phyloP scores from a whole-genome alignment of 2,113 vertebrate species.

The Labeo catla region DNA sequence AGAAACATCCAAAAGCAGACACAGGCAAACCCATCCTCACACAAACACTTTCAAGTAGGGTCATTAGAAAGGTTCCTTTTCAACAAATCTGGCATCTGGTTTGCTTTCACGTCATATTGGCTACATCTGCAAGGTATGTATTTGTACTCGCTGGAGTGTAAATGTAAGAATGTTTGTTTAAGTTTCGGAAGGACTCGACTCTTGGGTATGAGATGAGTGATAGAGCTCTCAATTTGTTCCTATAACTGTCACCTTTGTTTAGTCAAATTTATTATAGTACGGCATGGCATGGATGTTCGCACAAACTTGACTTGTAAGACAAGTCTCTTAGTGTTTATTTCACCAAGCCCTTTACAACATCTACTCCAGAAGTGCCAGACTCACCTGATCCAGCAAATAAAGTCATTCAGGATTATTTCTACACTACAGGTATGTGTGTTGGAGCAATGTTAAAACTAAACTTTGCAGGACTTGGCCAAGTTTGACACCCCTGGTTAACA shows the following conservation, averaged over 20 bases:
- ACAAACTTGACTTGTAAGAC: background rate
- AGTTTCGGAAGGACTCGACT: background rate
- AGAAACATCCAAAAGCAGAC: background rate
- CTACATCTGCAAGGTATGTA: constrained; percentile 7
- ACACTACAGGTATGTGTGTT: background rate
- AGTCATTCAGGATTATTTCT: background rate
- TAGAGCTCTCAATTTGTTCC: background rate
- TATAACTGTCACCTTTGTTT: constrained; percentile 28
- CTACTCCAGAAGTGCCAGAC: background rate
- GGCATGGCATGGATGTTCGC: background rate
- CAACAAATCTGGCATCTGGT: constrained; percentile 4
- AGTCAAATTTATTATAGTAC: background rate
- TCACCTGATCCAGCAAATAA: background rate
- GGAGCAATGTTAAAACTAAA: background rate
- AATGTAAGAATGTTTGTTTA: constrained; percentile 35
- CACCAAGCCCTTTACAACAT: constrained; percentile 6
- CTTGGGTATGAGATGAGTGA: constrained; percentile 1
- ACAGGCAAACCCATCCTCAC: background rate
- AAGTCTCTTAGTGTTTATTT: background rate
- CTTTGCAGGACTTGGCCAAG: background rate
- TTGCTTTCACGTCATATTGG: constrained; percentile 3
- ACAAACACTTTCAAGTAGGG: background rate
- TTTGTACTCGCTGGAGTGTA: constrained; percentile 8
- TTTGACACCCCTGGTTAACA: background rate
- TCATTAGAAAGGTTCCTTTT: constrained; percentile 10